These are phyloP conservation scores for Panurus biarmicus DNA, from an alignment of 2,113 vertebrate genomes.

Conservation along the genomic window DNA sequence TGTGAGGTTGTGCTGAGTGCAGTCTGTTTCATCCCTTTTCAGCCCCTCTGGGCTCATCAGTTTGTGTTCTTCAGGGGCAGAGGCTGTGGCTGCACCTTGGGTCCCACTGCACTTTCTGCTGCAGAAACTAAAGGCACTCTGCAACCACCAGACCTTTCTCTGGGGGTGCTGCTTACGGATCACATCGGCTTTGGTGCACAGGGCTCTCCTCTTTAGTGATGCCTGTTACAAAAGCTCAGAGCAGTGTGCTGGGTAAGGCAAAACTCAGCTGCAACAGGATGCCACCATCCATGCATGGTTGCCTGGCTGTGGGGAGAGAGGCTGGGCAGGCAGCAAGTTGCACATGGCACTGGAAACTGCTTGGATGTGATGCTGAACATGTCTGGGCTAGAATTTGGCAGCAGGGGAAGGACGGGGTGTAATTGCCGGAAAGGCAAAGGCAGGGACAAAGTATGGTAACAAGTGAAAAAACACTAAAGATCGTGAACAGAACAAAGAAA, in stretches of 20 bases:
- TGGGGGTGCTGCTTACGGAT: neutral
- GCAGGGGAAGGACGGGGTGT: accelerated
- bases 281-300: accelerated
- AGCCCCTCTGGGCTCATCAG: neutral
- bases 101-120: neutral
- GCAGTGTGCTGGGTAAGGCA: neutral
- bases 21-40: neutral
- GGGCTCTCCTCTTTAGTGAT: neutral
- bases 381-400: neutral
- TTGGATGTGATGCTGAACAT: neutral
- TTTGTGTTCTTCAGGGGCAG: neutral
- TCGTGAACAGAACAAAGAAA: neutral
- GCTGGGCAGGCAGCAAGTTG: neutral
- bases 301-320: neutral
- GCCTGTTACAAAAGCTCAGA: neutral
- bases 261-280: neutral
- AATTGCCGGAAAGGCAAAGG: neutral
- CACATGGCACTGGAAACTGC: neutral
- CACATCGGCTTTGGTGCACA: accelerated
- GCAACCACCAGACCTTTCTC: neutral
- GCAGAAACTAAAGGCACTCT: neutral
- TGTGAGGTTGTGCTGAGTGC: neutral
- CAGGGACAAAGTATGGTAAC: neutral
- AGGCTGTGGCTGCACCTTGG: neutral
- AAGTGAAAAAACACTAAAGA: neutral